Conservation (phyloP, 2,113 vertebrate genomes). For the Empidonax alnorum region DNA sequence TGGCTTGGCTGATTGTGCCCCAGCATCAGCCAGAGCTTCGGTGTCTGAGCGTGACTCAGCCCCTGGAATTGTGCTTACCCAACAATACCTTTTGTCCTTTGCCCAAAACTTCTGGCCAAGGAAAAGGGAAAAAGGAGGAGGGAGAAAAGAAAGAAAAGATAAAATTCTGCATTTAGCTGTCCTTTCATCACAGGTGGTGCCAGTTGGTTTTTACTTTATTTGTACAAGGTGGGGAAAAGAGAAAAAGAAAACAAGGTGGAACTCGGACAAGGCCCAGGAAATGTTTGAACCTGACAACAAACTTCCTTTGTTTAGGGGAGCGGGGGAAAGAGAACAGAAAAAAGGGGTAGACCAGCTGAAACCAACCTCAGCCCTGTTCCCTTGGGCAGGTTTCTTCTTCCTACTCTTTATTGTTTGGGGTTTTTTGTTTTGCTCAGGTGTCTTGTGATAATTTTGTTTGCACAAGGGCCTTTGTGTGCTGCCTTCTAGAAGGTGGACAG, state of each 20-base stretch:
- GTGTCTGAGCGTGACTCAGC: conserved; percentile 76
- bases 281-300: conserved; percentile 73
- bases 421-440: conserved; percentile 12
- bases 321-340: not conserved
- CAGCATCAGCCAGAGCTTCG: conserved; percentile 58
- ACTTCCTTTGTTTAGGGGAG: conserved; percentile 74
- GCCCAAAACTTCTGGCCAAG: conserved; percentile 73
- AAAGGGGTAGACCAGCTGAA: conserved; percentile 44
- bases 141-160: conserved; percentile 71
- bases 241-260: conserved; percentile 80
- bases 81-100: conserved; percentile 82
- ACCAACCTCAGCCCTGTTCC: not conserved
- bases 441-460: conserved; percentile 14
- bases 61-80: conserved; percentile 64
- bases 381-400: not conserved
- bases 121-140: conserved; percentile 61
- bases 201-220: conserved; percentile 78
- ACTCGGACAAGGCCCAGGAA: conserved; percentile 79
- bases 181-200: conserved; percentile 77
- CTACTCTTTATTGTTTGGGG: not conserved
- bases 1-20: conserved; percentile 57
- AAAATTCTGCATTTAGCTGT: conserved; percentile 79
- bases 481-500: not conserved
- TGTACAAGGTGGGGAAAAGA: conserved; percentile 82
- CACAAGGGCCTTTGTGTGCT: not conserved